Base-by-base conservation (phyloP, 2,797 vertebrate species). In the Zalophus californianus region DNA sequence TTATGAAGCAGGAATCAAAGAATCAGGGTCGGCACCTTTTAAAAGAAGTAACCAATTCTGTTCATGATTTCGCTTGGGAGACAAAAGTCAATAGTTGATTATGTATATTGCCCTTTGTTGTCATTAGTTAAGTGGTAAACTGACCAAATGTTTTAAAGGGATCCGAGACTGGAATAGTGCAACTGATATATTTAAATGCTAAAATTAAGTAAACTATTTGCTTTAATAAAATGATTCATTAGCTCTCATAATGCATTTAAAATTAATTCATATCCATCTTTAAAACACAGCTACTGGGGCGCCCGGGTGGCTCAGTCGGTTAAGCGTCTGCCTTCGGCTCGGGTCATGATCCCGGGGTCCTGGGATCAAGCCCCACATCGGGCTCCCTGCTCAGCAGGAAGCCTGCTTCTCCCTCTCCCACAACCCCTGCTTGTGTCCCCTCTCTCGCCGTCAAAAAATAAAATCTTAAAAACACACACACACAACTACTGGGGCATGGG, bases 1-100 rank as follows among this genome's bases (percentile, higher is more conserved):
- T 89, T 66, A 80, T 60, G 60, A 84, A 93, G 84, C 5, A 92
- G n/a, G 23, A 92, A 85, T 70, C 48, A 35, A 93, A 97, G 29
- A 83, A 60, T 86, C 27, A 70, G 38, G 3, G 12, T 58, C 64
- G 52, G 27, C 44, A 87, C 12, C 50, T 52, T 88, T 72, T 38
- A 20, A 96, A 89, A 83, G 64, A 20, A 91, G 44, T 60, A 83
- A 83, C 20, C 27, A 77, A 58, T 50, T 86, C 92, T 50, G 70
- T 5, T 50, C 25, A 3, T 38, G 44, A 85, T 62, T 84, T 83
- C 32, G 41, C 89, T 58, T 95, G 32, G 56, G 14, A 91, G 25
- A 88, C 13, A 88, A 27, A 86, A 73, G 75, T 72, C 66, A 56
- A 78, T 48, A 27, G 52, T 10, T 56, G 20, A 48, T 23, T 68